phyloP scores from a whole-genome alignment of 2,113 vertebrate species.

The Dissostichus mawsoni region DNA sequence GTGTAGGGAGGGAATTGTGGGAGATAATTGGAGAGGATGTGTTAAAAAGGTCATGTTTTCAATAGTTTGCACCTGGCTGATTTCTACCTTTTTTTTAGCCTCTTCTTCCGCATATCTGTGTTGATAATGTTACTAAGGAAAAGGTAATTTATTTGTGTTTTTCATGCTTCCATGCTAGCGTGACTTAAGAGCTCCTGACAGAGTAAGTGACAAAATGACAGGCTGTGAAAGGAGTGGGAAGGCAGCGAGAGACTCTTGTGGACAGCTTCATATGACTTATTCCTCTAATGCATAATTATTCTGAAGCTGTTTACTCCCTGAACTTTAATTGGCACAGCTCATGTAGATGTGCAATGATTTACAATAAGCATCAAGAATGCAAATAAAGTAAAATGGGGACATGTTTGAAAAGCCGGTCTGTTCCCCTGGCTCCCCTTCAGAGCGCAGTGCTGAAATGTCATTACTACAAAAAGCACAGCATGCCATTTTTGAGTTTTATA shows the following conservation, averaged over 20 bases:
- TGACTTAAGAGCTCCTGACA: slow-evolving; percentile 61
- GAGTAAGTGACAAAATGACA: slow-evolving; percentile 69
- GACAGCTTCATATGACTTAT: slow-evolving; percentile 66
- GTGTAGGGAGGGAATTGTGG: background rate
- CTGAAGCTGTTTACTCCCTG: slow-evolving; percentile 64
- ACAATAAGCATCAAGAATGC: slow-evolving; percentile 65
- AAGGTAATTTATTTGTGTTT: slow-evolving; percentile 30
- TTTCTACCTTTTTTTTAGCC: background rate
- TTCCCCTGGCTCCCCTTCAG: slow-evolving; percentile 34
- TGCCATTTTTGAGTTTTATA: slow-evolving; percentile 43
- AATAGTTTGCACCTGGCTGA: slow-evolving; percentile 48
- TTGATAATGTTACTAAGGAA: slow-evolving; percentile 40
- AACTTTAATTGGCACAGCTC: slow-evolving; percentile 65
- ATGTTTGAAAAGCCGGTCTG: slow-evolving; percentile 47
- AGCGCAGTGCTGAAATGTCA: slow-evolving; percentile 46
- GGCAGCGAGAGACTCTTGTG: slow-evolving; percentile 53
- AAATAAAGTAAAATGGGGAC: slow-evolving; percentile 55
- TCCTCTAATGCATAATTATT: slow-evolving; percentile 70
- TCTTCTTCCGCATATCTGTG: slow-evolving; percentile 14
- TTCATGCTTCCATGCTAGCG: slow-evolving; percentile 38
- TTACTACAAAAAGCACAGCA: slow-evolving; percentile 49
- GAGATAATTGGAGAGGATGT: background rate
- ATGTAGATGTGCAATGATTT: slow-evolving; percentile 63
- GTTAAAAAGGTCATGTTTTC: slow-evolving; percentile 56
- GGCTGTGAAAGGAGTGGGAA: slow-evolving; percentile 44